These are phyloP conservation scores for Ictalurus punctatus DNA, from an alignment of 2,113 vertebrate genomes.

Conservation along the genomic window DNA sequence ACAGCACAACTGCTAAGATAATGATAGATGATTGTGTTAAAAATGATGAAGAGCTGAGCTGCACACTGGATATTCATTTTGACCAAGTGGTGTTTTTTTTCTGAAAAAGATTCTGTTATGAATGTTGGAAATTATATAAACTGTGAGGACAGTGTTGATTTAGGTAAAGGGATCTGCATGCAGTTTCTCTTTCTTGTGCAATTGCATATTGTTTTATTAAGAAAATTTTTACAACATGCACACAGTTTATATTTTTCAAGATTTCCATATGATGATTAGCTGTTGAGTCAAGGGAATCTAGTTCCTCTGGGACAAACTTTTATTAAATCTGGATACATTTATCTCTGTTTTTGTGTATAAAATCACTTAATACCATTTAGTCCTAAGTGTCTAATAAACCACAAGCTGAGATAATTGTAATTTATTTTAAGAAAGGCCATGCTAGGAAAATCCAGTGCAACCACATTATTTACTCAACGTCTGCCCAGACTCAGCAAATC, in stretches of 20 bases:
- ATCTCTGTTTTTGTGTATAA: neutral
- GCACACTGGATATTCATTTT: neutral
- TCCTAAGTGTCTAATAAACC: slow-evolving; percentile 12
- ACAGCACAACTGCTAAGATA: neutral
- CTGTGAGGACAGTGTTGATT: too few species aligned
- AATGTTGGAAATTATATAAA: too few species aligned
- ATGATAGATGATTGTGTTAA: neutral
- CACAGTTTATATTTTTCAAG: neutral
- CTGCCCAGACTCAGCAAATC: neutral
- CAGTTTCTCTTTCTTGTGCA: too few species aligned
- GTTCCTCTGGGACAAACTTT: neutral
- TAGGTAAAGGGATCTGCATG: too few species aligned
- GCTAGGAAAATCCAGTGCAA: neutral
- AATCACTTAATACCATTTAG: slow-evolving; percentile 2
- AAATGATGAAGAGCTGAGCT: neutral
- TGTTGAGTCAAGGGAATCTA: neutral
- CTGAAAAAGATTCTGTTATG: too few species aligned
- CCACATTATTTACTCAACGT: neutral
- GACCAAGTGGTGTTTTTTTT: too few species aligned
- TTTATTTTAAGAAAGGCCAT: neutral
- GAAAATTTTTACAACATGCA: neutral
- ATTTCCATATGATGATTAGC: neutral
- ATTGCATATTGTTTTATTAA: neutral
- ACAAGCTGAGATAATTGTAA: neutral
- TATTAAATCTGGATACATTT: neutral